Base-by-base conservation (phyloP, 1,140 invertebrate species). In the Drosophila equinoxialis region DNA sequence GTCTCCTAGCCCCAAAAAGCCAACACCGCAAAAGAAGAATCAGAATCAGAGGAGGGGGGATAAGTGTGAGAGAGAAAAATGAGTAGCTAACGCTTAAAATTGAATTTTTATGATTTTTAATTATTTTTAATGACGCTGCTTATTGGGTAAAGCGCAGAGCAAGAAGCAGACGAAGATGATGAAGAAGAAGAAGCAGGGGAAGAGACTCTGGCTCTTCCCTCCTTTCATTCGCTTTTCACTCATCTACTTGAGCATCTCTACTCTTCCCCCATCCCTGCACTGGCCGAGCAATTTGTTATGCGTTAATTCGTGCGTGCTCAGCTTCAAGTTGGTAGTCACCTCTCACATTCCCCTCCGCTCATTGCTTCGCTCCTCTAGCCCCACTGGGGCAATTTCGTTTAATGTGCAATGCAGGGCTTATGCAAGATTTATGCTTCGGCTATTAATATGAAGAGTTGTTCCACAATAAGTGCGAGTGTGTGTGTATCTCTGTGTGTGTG, bases 101-200 rank as follows among this genome's bases (percentile, higher is more conserved):
- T 90, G 86, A 90, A 86, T 83, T 90, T 90, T 90, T 90, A 90
- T 90, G 86, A 90, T 90, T 90, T 90, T 90, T 90, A 90, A 90
- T 90, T 90, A 90, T 86, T 90, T 90, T 90, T 90, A 90, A 90
- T 90, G 86, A 86, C 82, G 79, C 74, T 90, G 81, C 86, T 90
- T 85, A 82, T 90, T 90, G 82, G 63, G 68, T 54, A 61, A 64
- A 13, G 37, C 10, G 11, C 2, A 39, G 17, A 37, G 10, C 7
- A 37, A 10, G 35, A 37, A 37, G 35, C 7, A 37, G 35, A 30
- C 30, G 30, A 30, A 30, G 30, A 30, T 30, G 30, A 37, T 2
- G 35, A 37, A 37, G 35, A 8, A 0, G 35, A 37, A 39, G 37
- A 10, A 39, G 37, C 1, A 39, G 37, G 3, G 23, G 39, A 39